Percentiles rank a stretch among this genome's conserved stretches.
These are phyloP conservation scores for Nymphalis polychloros DNA, from an alignment of 2,888 invertebrate species.

Conservation along the genomic window DNA sequence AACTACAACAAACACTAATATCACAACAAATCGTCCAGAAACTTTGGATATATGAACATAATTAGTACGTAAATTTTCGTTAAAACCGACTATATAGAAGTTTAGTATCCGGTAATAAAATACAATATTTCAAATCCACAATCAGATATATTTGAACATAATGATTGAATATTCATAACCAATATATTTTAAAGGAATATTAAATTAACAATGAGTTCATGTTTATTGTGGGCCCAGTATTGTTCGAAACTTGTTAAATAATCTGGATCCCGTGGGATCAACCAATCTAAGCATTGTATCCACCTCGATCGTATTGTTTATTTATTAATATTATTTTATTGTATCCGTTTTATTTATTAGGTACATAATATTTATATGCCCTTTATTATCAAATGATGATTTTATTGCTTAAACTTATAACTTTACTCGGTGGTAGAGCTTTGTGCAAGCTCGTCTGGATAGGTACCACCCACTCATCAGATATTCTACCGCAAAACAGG, in stretches of 20 bases:
- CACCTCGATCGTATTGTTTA: conserved; percentile 11
- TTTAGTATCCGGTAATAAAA: no score
- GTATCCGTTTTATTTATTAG: neutral
- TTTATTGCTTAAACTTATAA: no score
- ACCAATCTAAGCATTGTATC: conserved; percentile 8
- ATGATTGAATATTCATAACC: neutral
- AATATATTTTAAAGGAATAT: neutral
- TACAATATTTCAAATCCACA: no score
- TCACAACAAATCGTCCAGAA: no score
- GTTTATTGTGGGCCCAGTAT: neutral
- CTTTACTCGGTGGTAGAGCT: no score
- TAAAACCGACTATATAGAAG: no score
- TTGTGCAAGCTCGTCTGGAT: no score
- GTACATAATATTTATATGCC: neutral
- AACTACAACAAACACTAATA: no score
- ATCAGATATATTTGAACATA: neutral
- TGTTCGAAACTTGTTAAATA: conserved; percentile 12
- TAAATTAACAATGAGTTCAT: conserved; percentile 7
- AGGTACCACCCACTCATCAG: no score
- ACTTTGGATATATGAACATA: no score
- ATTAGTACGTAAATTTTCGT: no score
- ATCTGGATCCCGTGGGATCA: conserved; percentile 17
- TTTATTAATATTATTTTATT: conserved; percentile 11
- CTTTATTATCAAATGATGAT: neutral
- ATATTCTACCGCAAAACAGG: no score